Conservation (phyloP, 1,140 invertebrate species). For the Dendrolimus kikuchii region DNA sequence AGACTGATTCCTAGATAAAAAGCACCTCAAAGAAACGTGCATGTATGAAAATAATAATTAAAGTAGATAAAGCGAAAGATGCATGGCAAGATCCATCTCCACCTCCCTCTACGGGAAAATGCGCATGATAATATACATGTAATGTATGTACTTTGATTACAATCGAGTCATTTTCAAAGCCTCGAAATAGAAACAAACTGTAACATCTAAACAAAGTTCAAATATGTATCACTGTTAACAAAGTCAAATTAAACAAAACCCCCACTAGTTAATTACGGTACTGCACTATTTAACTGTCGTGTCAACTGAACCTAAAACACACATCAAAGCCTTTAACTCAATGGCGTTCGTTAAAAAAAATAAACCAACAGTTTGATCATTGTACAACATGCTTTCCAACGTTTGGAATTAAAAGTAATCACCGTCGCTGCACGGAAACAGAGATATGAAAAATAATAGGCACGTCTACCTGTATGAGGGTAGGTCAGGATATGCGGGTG, state of each 20-base stretch:
- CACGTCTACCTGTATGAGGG: slow-evolving; percentile 25
- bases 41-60: no score
- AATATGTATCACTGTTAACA: neutral
- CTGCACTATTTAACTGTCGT: slow-evolving; percentile 20
- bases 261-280: neutral
- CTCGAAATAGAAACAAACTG: no score
- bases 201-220: no score
- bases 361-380: slow-evolving; percentile 45
- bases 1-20: no score
- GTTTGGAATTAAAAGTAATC: slow-evolving; percentile 66
- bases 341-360: slow-evolving; percentile 51
- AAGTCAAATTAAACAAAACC: neutral
- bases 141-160: no score
- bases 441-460: slow-evolving; percentile 64
- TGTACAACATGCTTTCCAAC: slow-evolving; percentile 41
- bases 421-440: slow-evolving; percentile 41
- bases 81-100: no score
- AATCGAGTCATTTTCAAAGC: no score
- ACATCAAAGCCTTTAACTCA: slow-evolving; percentile 40
- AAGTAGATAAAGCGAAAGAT: no score
- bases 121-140: no score
- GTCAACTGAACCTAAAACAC: slow-evolving; percentile 39
- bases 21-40: no score
- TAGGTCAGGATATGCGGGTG: slow-evolving; percentile 31
- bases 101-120: no score